Percentiles rank a stretch among this genome's conserved stretches.
These are phyloP conservation scores for Aphelenchoides bicaudatus DNA, from an alignment of 2,888 invertebrate genomes.

Conservation along the genomic window DNA sequence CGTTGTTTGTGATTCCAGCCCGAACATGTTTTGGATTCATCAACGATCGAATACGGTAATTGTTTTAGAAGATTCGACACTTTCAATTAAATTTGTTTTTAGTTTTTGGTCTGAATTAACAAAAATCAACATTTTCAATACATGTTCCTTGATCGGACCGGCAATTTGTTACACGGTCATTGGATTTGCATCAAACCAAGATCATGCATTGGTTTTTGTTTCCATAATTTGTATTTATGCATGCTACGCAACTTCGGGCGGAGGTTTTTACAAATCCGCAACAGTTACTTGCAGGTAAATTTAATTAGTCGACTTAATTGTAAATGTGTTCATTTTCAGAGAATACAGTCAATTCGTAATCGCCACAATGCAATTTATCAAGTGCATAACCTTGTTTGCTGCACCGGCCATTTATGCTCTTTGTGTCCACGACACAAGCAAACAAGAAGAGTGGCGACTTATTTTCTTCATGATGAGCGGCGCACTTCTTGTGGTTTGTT, in stretches of 20 bases:
- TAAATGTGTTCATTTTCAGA: too few species aligned
- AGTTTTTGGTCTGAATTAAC: slow-evolving; percentile 45
- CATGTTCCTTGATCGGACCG: slow-evolving; percentile 43
- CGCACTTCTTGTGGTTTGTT: background rate
- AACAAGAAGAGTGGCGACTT: background rate
- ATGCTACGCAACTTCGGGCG: slow-evolving; percentile 25
- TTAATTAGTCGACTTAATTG: too few species aligned
- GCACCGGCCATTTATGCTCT: slow-evolving; percentile 9
- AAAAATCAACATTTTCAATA: slow-evolving; percentile 55
- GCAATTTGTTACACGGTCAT: slow-evolving; percentile 28
- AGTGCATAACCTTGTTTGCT: slow-evolving; percentile 47
- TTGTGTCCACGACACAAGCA: slow-evolving; percentile 6
- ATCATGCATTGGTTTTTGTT: slow-evolving; percentile 6
- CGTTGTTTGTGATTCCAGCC: slow-evolving; percentile 40
- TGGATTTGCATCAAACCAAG: slow-evolving; percentile 36
- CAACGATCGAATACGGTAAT: slow-evolving; percentile 23
- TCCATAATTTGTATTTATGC: too few species aligned
- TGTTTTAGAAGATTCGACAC: too few species aligned
- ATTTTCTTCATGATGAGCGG: slow-evolving; percentile 9
- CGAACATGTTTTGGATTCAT: slow-evolving; percentile 45
- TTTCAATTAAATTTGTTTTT: background rate
- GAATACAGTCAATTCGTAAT: slow-evolving; percentile 42
- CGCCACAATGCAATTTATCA: slow-evolving; percentile 54
- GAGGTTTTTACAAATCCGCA: slow-evolving; percentile 37
- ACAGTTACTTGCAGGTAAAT: slow-evolving; percentile 26